A percentile compares a stretch with the other conserved stretches of the same genome.
phyloP scores from a whole-genome alignment of 2,888 invertebrate species.

The Nomada flava region DNA sequence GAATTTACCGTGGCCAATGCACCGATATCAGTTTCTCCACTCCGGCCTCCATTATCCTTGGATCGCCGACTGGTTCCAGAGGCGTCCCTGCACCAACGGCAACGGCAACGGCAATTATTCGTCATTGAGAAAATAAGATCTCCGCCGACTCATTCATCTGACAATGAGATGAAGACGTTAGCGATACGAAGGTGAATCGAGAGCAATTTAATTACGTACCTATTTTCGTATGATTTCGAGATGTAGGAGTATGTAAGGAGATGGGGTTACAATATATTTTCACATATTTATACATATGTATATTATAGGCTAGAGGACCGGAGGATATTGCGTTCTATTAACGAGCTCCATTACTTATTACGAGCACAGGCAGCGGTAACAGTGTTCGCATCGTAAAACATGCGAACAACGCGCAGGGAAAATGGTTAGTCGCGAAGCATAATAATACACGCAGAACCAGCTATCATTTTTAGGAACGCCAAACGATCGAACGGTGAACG shows the following conservation, averaged over 20 bases:
- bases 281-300: background rate
- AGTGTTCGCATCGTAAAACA: conserved; percentile 27
- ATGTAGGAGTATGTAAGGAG: background rate
- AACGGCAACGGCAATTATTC: conserved; percentile 29
- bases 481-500: conserved; percentile 18
- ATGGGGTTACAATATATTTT: background rate
- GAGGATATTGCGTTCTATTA: conserved; percentile 6
- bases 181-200: background rate
- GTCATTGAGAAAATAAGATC: conserved; percentile 35
- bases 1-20: conserved; percentile 71
- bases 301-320: background rate
- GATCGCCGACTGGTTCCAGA: conserved; percentile 45
- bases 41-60: conserved; percentile 63
- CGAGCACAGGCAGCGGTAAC: background rate
- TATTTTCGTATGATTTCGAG: background rate
- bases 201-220: background rate
- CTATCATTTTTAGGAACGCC: conserved; percentile 13
- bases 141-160: background rate
- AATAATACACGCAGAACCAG: background rate
- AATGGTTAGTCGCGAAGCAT: background rate
- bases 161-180: background rate
- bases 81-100: conserved; percentile 25
- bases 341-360: conserved; percentile 3
- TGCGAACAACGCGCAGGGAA: conserved; percentile 14
- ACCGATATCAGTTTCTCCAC: conserved; percentile 64